Percentiles rank a stretch among this genome's conserved stretches.
Evolutionary conservation across 2,888 invertebrate species (phyloP).

Genomic region (Sialis fuliginosa): DNA sequence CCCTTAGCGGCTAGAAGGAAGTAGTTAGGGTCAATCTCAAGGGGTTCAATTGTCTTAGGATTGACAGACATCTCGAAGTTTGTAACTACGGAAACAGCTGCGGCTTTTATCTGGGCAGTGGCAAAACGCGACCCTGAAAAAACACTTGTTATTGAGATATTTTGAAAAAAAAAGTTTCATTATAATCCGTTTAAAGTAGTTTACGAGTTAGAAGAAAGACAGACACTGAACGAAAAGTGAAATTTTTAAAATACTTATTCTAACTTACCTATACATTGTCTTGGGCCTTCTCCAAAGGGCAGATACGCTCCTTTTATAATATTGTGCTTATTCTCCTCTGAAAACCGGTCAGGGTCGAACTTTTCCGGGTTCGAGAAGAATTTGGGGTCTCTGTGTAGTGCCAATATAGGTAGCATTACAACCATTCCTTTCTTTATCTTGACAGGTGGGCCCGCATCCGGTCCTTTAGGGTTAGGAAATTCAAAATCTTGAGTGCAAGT

Average conservation of each 20-base stretch:
- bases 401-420: constrained; percentile 14
- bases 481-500: constrained; percentile 12
- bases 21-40: constrained; percentile 11
- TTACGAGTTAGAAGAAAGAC: too few relatives aligned
- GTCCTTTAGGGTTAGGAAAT: constrained; percentile 9
- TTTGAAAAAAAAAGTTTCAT: too few relatives aligned
- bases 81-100: constrained; percentile 18
- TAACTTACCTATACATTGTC: constrained; percentile 15
- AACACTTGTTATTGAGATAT: too few relatives aligned
- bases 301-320: constrained; percentile 15
- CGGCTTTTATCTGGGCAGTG: constrained; percentile 20
- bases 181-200: too few relatives aligned
- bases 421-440: constrained; percentile 13
- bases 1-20: constrained; percentile 15
- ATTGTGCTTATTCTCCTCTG: constrained; percentile 14
- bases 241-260: neutral
- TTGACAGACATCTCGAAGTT: constrained; percentile 20
- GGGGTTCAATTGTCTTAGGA: constrained; percentile 16
- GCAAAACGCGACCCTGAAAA: constrained; percentile 15
- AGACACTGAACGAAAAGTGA: too few relatives aligned
- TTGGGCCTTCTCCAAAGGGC: constrained; percentile 18
- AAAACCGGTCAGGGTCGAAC: constrained; percentile 13
- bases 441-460: constrained; percentile 14
- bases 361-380: constrained; percentile 11
- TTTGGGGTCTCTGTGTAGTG: constrained; percentile 13